These are phyloP conservation scores for Oxyteleia sp. DNA, from an alignment of 2,888 invertebrate species.

Conservation along the genomic window DNA sequence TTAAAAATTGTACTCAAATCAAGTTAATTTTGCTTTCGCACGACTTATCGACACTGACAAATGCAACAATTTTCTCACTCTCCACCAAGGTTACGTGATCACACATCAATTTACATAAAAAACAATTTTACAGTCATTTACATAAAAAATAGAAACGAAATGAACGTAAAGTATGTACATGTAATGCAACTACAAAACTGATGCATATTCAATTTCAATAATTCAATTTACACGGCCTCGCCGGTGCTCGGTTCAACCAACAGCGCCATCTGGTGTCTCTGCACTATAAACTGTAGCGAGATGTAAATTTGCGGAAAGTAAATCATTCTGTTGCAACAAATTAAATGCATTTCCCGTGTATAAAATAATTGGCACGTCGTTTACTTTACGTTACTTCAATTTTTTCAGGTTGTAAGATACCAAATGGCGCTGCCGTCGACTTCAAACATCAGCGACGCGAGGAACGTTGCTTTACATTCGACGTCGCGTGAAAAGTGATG, in stretches of 20 bases:
- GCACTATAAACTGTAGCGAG: not conserved
- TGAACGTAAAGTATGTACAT: conserved; percentile 13
- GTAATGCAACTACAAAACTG: not conserved
- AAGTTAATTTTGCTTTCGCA: too few species aligned
- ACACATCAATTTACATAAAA: conserved; percentile 16
- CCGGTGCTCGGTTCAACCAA: too few species aligned
- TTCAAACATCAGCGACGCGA: conserved; percentile 12
- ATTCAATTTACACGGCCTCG: not conserved
- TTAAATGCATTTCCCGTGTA: too few species aligned
- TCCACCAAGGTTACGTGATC: conserved; percentile 28
- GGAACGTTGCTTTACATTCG: conserved; percentile 42
- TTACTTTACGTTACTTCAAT: too few species aligned
- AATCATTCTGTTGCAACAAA: too few species aligned
- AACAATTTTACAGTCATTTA: conserved; percentile 15
- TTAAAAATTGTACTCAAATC: too few species aligned
- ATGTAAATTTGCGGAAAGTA: not conserved
- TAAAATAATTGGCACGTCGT: too few species aligned
- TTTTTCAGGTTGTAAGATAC: too few species aligned
- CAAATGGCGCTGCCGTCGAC: conserved; percentile 4
- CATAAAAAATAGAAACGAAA: conserved; percentile 12
- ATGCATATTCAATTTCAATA: not conserved
- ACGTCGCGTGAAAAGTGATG: conserved; percentile 44
- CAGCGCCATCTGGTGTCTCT: too few species aligned
- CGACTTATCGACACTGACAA: too few species aligned
- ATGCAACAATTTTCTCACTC: conserved; percentile 48